A percentile compares a stretch with the other conserved stretches of the same genome.
Evolutionary conservation across 2,888 invertebrate species (phyloP).

Genomic region (Harpagoxenus sublaevis): DNA sequence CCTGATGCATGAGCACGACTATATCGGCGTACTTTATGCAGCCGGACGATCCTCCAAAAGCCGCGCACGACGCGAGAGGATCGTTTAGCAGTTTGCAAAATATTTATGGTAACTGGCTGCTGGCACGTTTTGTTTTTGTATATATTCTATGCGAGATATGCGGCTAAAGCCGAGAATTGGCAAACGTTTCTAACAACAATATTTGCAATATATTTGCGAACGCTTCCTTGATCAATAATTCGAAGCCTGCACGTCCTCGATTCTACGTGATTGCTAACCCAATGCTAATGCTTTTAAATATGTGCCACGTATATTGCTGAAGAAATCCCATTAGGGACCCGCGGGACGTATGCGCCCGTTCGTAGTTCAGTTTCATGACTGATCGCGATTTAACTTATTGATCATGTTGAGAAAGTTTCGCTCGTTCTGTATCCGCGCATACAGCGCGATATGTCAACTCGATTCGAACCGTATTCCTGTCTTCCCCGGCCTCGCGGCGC

Average conservation of each 20-base stretch:
- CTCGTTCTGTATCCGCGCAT: not conserved
- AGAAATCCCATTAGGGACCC: conserved; percentile 14
- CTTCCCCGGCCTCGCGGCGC: not conserved
- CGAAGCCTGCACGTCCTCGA: not conserved
- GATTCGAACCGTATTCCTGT: not conserved
- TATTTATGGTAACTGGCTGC: conserved; percentile 35
- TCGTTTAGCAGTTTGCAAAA: conserved; percentile 35
- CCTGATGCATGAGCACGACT: conserved; percentile 13
- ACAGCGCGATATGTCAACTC: conserved; percentile 14
- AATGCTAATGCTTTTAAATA: not conserved
- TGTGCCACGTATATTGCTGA: not conserved
- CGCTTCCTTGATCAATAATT: not conserved
- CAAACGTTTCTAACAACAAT: conserved; percentile 16
- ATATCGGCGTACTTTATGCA: conserved; percentile 38
- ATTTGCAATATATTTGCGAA: not conserved
- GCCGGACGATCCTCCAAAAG: conserved; percentile 33
- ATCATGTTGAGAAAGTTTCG: conserved; percentile 57
- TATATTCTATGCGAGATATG: conserved; percentile 12
- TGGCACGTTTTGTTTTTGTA: conserved; percentile 25
- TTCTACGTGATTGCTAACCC: not conserved
- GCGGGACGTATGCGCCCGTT: not conserved
- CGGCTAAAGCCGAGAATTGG: not conserved
- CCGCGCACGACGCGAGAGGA: conserved; percentile 41
- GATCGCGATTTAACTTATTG: conserved; percentile 55
- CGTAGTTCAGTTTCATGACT: conserved; percentile 35